phyloP scores from a whole-genome alignment of 2,113 vertebrate genomes.

The Ammospiza caudacuta region DNA sequence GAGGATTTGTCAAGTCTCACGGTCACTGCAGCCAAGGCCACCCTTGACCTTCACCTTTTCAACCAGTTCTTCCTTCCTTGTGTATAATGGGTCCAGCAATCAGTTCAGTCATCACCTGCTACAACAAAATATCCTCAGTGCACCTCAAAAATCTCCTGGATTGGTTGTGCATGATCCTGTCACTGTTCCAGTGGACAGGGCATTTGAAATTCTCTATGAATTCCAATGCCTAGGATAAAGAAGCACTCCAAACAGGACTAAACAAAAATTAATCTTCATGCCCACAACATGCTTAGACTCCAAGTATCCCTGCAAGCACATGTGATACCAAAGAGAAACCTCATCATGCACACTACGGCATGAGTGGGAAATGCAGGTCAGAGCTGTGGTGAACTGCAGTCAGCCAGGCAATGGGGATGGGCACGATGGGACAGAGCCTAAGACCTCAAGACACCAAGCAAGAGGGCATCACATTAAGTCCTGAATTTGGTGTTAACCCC shows the following conservation, averaged over 20 bases:
- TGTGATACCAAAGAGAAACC: neutral
- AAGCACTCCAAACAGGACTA: neutral
- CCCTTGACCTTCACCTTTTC: neutral
- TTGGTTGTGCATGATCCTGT: neutral
- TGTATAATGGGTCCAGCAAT: neutral
- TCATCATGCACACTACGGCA: neutral
- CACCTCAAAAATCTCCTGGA: neutral
- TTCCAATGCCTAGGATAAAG: neutral
- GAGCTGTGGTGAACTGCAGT: neutral
- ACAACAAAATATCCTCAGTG: neutral
- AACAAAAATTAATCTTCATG: neutral
- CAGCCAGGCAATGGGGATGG: too few species aligned
- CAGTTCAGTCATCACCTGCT: neutral
- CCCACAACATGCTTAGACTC: neutral
- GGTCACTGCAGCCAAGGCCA: neutral
- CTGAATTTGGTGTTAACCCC: neutral
- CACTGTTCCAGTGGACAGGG: neutral
- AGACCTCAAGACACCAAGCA: neutral
- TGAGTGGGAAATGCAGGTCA: neutral
- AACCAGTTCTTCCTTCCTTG: neutral
- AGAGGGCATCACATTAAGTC: neutral
- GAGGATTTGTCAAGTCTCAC: neutral
- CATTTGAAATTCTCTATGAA: neutral
- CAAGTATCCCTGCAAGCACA: neutral
- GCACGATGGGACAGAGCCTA: fast-evolving